A percentile compares a stretch with the other conserved stretches of the same genome.
phyloP scores from a whole-genome alignment of 2,888 invertebrate species.

The Acanthosepion pharaonis region DNA sequence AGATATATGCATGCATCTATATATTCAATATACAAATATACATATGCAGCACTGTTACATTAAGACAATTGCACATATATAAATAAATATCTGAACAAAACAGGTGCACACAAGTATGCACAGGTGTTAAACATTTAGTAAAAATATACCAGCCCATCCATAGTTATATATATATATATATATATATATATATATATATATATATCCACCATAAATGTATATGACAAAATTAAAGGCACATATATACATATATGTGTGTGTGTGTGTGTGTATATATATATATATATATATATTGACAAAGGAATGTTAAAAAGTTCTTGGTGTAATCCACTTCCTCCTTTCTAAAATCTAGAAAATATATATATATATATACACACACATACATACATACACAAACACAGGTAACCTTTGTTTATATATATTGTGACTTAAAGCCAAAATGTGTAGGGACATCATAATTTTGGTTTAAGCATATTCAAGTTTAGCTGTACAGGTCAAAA shows the following conservation, averaged over 20 bases:
- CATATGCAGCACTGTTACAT: neutral
- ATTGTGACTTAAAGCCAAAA: neutral
- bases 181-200: conserved; percentile 4
- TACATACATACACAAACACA: neutral
- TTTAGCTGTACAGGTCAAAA: too few relatives aligned
- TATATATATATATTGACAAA: neutral
- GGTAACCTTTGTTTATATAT: neutral
- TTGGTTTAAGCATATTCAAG: too few relatives aligned
- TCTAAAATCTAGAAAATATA: too few relatives aligned
- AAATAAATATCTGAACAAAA: neutral
- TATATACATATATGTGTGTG: neutral
- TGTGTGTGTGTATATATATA: neutral
- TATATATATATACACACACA: neutral
- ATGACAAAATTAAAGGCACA: neutral
- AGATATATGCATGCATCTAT: neutral
- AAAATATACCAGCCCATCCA: neutral
- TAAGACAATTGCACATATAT: neutral
- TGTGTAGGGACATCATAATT: too few relatives aligned
- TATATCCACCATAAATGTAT: neutral
- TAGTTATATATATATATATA: neutral
- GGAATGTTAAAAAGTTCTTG: too few relatives aligned
- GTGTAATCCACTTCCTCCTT: too few relatives aligned
- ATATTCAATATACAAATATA: conserved; percentile 14
- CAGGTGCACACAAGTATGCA: neutral
- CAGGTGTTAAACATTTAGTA: neutral